Evolutionary conservation across 1,140 invertebrate species (phyloP).

Genomic region (Odontomachus brunneus): DNA sequence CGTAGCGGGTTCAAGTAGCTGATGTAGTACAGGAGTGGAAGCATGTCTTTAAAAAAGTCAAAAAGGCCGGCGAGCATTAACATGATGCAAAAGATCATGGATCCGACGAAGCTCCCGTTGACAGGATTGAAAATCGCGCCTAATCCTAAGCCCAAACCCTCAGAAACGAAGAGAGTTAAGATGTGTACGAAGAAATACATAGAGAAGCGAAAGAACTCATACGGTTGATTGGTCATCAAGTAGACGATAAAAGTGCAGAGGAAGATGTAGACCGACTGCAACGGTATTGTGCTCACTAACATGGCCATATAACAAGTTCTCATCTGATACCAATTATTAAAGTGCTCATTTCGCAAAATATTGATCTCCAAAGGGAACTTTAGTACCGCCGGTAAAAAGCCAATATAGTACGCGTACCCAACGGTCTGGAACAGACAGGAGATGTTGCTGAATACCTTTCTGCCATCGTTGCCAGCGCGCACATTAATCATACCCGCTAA

Average conservation of each 20-base stretch:
- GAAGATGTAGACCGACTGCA: conserved; percentile 88
- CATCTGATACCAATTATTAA: conserved; percentile 98
- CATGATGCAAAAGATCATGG: conserved; percentile 87
- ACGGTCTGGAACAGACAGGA: conserved; percentile 88
- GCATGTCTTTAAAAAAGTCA: conserved; percentile 91
- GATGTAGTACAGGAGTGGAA: conserved; percentile 88
- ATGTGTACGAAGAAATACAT: conserved; percentile 91
- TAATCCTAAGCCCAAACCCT: conserved; percentile 90
- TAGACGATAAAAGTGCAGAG: conserved; percentile 90
- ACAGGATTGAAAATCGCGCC: conserved; percentile 89
- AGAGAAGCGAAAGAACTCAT: conserved; percentile 89
- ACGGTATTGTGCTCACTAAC: conserved; percentile 88
- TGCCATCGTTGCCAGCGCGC: conserved; percentile 88
- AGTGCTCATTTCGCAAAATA: conserved; percentile 94
- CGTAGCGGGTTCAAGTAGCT: conserved; percentile 91
- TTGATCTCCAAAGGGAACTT: conserved; percentile 93
- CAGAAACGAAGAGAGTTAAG: conserved; percentile 89
- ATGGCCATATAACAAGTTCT: conserved; percentile 94
- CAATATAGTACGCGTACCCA: conserved; percentile 90
- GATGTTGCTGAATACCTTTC: conserved; percentile 90
- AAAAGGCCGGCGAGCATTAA: conserved; percentile 89
- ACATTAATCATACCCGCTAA: conserved; percentile 89
- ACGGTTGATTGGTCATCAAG: conserved; percentile 93
- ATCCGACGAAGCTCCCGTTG: conserved; percentile 91
- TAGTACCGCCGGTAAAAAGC: conserved; percentile 91